Conservation (phyloP, 64 coral and sea anemone species). For the Stichodactyla helianthus region DNA sequence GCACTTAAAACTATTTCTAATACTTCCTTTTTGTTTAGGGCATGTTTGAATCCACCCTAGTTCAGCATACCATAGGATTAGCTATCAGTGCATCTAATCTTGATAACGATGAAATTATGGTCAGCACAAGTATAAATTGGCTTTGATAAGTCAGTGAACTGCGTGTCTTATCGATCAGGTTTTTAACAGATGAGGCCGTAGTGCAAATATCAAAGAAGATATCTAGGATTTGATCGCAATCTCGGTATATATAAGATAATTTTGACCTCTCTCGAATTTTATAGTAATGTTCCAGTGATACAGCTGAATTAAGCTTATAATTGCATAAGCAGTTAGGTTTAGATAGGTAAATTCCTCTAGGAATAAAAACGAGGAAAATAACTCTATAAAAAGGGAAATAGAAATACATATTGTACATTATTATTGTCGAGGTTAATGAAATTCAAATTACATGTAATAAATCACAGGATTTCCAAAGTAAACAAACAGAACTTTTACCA, state of each 20-base stretch:
- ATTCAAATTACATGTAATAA: too few species aligned
- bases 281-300: not conserved
- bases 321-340: not conserved
- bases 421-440: too few species aligned
- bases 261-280: not conserved
- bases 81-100: conserved; percentile 1
- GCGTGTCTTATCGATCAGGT: not conserved
- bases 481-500: not conserved
- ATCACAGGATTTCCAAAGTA: not conserved
- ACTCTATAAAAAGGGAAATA: not conserved
- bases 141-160: not conserved
- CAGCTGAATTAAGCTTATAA: not conserved
- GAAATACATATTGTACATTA: too few species aligned
- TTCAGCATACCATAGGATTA: conserved; percentile 7
- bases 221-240: not conserved
- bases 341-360: not conserved
- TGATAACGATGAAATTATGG: not conserved
- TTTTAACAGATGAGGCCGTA: too few species aligned
- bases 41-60: not conserved
- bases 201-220: not conserved
- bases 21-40: not conserved
- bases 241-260: not conserved
- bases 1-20: not conserved
- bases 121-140: not conserved
- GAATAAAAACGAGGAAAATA: not conserved